Base-by-base conservation (phyloP, 1,140 invertebrate species). In the Paralvinella palmiformis region DNA sequence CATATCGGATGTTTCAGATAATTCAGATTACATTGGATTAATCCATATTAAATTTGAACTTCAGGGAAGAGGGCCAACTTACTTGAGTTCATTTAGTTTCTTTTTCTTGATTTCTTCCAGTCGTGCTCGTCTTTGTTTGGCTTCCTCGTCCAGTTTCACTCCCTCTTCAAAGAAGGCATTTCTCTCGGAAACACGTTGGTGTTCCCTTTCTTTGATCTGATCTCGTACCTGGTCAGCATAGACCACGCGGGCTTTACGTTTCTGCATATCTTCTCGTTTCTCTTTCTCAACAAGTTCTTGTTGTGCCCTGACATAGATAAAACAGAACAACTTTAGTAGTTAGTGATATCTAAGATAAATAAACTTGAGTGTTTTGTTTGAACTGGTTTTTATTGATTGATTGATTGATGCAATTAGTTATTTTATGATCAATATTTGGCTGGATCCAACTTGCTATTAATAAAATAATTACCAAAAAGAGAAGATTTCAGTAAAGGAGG, bases 121-220 rank as follows among this genome's bases (percentile, higher is more conserved):
- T 68, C 76, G 75, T 37, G 70, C 64, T 58, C 77, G 64, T 44
- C 79, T 67, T n/a, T 66, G 62, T 50, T 73, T 68, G 0, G 77
- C 78, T 64, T 82, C 78, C 64, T 79, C 79, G 58, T 80, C 75
- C 36, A 81, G 65, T 62, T 75, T 75, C 5, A 78, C 71, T 22
- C 79, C 80, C 68, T 82, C 80, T 65, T 80, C 76, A 67, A 82
- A 82, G 73, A 81, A 81, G 22, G 70, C 69, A 58, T 75, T 77
- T 52, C 79, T 68, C 33, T 79, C 73, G 13, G 69, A 59, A 10
- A 82, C 71, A n/a, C 71, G 71, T 20, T 72, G 63, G 29, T 74
- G 67, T 64, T 82, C 80, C 61, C 81, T 81, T 64, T 79, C 69
- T 35, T 72, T 64, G 41, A 82, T 82, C 73, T 82, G 80, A 13